phyloP scores from a whole-genome alignment of 2,888 invertebrate species.

The Leptinotarsa rubiginosa region DNA sequence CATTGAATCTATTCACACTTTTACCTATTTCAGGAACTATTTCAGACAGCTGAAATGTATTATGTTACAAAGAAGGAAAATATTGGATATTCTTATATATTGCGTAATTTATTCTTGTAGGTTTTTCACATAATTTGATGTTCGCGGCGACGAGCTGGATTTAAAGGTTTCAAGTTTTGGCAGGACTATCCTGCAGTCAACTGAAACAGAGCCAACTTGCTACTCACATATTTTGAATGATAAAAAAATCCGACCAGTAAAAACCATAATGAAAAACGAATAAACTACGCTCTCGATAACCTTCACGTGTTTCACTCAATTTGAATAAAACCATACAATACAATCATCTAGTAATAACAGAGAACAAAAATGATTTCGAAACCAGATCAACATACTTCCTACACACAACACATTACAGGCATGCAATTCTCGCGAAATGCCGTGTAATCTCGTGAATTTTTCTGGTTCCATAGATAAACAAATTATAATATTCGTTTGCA shows the following conservation, averaged over 20 bases:
- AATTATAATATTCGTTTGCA: constrained; percentile 42
- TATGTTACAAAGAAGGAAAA: too few species aligned
- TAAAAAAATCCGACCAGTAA: background rate
- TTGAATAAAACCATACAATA: constrained; percentile 19
- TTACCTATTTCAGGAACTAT: too few species aligned
- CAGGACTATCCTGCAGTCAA: too few species aligned
- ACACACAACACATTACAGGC: constrained; percentile 24
- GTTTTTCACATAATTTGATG: too few species aligned
- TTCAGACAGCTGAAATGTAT: too few species aligned
- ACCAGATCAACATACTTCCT: constrained; percentile 27
- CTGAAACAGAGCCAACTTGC: background rate
- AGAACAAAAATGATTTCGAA: constrained; percentile 25
- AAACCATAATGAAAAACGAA: background rate
- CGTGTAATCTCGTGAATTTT: constrained; percentile 40
- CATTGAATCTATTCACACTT: too few species aligned
- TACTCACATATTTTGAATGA: background rate
- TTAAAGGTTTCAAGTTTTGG: too few species aligned
- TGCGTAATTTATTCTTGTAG: too few species aligned
- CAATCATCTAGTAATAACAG: constrained; percentile 27
- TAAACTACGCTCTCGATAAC: constrained; percentile 1
- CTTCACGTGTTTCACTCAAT: constrained; percentile 6
- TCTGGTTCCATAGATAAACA: constrained; percentile 40
- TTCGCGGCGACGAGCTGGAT: too few species aligned
- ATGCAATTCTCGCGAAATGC: constrained; percentile 33
- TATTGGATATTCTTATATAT: too few species aligned